Evolutionary conservation across 2,113 vertebrate species (phyloP).

Genomic region (Lucifuga dentata): DNA sequence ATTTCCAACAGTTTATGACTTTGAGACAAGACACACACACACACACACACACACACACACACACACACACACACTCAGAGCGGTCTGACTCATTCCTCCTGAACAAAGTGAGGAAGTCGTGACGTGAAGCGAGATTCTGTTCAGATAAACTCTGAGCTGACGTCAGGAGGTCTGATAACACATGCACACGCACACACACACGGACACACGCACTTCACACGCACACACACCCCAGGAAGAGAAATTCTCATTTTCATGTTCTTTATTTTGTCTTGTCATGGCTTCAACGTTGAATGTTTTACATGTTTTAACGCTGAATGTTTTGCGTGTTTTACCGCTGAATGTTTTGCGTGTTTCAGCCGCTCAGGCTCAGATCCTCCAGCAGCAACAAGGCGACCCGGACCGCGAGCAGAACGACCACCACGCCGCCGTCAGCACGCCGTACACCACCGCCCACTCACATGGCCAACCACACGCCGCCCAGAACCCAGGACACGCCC

Average conservation of each 20-base stretch:
- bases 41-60: constrained; percentile 25
- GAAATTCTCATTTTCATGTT: too few species aligned
- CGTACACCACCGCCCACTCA: neutral
- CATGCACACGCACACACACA: too few species aligned
- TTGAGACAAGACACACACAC: constrained; percentile 1
- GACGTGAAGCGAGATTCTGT: neutral
- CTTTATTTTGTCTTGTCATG: too few species aligned
- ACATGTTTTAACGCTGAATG: neutral
- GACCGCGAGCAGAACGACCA: constrained; percentile 55
- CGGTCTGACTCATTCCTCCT: constrained; percentile 7
- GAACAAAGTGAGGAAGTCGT: constrained; percentile 39
- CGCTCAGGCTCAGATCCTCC: neutral
- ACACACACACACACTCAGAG: neutral
- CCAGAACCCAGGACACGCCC: neutral
- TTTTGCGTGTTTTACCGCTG: neutral
- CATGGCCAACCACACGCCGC: neutral
- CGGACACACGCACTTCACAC: neutral
- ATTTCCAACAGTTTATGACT: too few species aligned
- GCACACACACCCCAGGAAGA: neutral
- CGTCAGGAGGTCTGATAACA: constrained; percentile 34
- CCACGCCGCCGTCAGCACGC: neutral
- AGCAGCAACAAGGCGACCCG: constrained; percentile 16
- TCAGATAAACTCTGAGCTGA: neutral
- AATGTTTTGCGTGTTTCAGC: constrained; percentile 32
- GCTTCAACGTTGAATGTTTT: neutral